Evolutionary conservation across 2,888 invertebrate genomes (phyloP).

Genomic region (Hyppa rectilinea): DNA sequence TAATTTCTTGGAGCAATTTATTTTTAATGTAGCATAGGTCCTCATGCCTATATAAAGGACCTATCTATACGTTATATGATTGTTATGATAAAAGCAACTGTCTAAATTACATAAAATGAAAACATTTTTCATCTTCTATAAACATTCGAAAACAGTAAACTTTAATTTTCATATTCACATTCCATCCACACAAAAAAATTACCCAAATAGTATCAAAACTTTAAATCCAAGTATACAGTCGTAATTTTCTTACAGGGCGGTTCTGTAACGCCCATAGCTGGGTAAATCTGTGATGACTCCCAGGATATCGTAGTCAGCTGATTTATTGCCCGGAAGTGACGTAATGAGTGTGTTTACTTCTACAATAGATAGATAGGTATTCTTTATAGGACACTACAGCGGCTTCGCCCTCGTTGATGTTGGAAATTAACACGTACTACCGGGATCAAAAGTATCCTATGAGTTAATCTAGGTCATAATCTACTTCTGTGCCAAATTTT

Average conservation of each 20-base stretch:
- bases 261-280: slow-evolving; percentile 74
- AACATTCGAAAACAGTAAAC: background rate
- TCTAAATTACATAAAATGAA: background rate
- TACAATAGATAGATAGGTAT: slow-evolving; percentile 24
- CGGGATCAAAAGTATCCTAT: too few species aligned
- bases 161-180: background rate
- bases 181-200: background rate
- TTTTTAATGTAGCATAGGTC: background rate
- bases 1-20: background rate
- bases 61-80: background rate
- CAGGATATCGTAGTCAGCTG: slow-evolving; percentile 63
- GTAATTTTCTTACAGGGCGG: slow-evolving; percentile 78
- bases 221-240: slow-evolving; percentile 61
- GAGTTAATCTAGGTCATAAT: too few species aligned
- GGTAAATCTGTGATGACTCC: slow-evolving; percentile 74
- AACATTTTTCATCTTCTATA: background rate
- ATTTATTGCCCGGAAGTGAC: slow-evolving; percentile 64
- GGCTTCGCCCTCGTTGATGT: too few species aligned
- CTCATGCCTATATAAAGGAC: too few species aligned
- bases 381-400: background rate
- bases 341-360: slow-evolving; percentile 60
- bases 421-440: too few species aligned
- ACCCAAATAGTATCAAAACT: slow-evolving; percentile 72
- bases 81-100: background rate
- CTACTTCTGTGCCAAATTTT: too few species aligned